Evolutionary conservation across 2,797 vertebrate genomes (phyloP).

Genomic region (Intellagama lesueurii): DNA sequence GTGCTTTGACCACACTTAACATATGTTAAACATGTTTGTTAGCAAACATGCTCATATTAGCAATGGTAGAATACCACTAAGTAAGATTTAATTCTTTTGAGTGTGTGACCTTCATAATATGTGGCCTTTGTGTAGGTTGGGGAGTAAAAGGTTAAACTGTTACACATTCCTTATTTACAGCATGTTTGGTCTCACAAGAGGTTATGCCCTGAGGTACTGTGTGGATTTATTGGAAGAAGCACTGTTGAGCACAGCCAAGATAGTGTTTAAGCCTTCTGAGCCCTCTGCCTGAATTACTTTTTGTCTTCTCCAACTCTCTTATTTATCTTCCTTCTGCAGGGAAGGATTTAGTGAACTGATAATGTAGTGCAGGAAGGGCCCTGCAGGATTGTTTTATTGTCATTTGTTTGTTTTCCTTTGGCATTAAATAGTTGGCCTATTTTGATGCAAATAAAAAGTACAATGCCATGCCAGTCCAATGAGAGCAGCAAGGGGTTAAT

Average conservation of each 20-base stretch:
- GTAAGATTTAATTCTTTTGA: not conserved
- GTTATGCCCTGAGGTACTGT: not conserved
- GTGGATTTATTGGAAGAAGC: slow-evolving; percentile 48
- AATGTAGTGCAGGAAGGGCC: not conserved
- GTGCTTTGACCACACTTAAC: not conserved
- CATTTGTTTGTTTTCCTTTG: not conserved
- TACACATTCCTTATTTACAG: slow-evolving; percentile 42
- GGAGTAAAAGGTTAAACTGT: slow-evolving; percentile 5
- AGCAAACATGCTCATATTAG: not conserved
- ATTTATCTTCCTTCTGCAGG: slow-evolving; percentile 42
- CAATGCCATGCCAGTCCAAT: not conserved
- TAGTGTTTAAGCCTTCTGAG: slow-evolving; percentile 40
- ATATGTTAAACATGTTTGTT: not conserved
- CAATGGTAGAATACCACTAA: not conserved
- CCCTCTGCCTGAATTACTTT: slow-evolving; percentile 44
- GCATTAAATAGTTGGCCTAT: slow-evolving; percentile 1
- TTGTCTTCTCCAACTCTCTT: slow-evolving; percentile 40
- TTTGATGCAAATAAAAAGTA: slow-evolving; percentile 18
- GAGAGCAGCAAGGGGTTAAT: slow-evolving; percentile 17
- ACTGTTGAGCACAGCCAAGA: slow-evolving; percentile 24
- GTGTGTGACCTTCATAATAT: not conserved
- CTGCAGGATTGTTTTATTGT: not conserved
- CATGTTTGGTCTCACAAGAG: slow-evolving; percentile 36
- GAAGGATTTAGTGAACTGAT: slow-evolving; percentile 21
- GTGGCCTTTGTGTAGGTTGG: not conserved